Conservation (phyloP, 2,888 invertebrate genomes). For the Lasioglossum oenotherae region DNA sequence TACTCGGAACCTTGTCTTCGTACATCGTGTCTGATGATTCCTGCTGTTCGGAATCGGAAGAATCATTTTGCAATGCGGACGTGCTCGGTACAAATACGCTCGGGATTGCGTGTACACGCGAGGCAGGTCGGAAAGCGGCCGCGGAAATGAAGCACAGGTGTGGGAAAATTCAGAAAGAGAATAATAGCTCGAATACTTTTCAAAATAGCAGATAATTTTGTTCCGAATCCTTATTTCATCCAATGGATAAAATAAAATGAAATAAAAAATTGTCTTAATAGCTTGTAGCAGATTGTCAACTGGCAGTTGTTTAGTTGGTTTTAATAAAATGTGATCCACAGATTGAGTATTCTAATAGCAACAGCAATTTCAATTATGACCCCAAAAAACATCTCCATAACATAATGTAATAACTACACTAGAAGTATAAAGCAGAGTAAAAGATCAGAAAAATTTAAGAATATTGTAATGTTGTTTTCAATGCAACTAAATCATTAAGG, state of each 20-base stretch:
- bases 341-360: background rate
- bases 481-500: no score
- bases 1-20: slow-evolving; percentile 13
- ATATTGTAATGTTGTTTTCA: no score
- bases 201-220: background rate
- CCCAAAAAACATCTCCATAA: background rate
- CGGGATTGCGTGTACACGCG: slow-evolving; percentile 32
- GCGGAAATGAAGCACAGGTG: slow-evolving; percentile 17
- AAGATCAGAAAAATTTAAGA: no score
- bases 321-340: background rate
- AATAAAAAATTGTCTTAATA: background rate
- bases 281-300: background rate
- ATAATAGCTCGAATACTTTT: background rate
- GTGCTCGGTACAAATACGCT: slow-evolving; percentile 46
- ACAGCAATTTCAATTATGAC: background rate
- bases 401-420: background rate
- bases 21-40: background rate
- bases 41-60: background rate
- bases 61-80: background rate
- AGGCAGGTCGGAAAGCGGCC: slow-evolving; percentile 35
- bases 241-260: background rate
- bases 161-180: background rate
- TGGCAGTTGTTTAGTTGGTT: background rate
- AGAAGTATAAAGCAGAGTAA: no score
- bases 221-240: background rate